Conservation (phyloP, 2,797 vertebrate species). For the Sebastes paucispinis region DNA sequence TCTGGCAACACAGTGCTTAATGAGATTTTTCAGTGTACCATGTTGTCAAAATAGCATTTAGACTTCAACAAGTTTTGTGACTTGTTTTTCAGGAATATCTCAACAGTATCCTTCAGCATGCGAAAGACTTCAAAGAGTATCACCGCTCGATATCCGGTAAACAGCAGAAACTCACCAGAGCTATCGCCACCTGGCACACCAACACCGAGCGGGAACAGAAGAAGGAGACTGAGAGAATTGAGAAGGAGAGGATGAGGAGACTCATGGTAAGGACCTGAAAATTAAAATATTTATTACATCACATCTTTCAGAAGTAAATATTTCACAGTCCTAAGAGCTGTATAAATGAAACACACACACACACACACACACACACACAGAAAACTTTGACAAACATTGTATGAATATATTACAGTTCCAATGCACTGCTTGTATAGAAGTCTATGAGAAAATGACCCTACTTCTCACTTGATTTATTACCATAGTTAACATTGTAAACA, state of each 20-base stretch:
- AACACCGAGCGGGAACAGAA: constrained; percentile 98
- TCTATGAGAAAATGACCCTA: too few relatives aligned
- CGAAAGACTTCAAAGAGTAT: constrained; percentile 98
- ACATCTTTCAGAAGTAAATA: background rate
- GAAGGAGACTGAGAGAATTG: constrained; percentile 96
- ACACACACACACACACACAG: background rate
- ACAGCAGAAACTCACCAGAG: constrained; percentile 94
- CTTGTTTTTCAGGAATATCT: constrained; percentile 89
- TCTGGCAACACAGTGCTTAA: background rate
- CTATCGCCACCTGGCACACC: constrained; percentile 95
- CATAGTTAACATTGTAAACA: too few relatives aligned
- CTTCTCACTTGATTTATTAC: too few relatives aligned
- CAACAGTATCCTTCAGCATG: constrained; percentile 97
- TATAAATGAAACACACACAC: background rate
- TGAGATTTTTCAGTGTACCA: background rate
- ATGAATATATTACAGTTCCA: too few relatives aligned
- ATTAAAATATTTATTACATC: background rate
- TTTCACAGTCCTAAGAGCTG: background rate
- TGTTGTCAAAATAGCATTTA: background rate
- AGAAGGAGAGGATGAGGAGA: constrained; percentile 98
- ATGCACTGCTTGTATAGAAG: too few relatives aligned
- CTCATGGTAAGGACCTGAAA: constrained; percentile 87
- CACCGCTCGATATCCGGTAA: constrained; percentile 95
- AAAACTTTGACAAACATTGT: background rate
- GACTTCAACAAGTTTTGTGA: background rate